A percentile compares a stretch with the other conserved stretches of the same genome.
These are phyloP conservation scores for Pseudonaja textilis DNA, from an alignment of 2,113 vertebrate genomes.

Conservation along the genomic window DNA sequence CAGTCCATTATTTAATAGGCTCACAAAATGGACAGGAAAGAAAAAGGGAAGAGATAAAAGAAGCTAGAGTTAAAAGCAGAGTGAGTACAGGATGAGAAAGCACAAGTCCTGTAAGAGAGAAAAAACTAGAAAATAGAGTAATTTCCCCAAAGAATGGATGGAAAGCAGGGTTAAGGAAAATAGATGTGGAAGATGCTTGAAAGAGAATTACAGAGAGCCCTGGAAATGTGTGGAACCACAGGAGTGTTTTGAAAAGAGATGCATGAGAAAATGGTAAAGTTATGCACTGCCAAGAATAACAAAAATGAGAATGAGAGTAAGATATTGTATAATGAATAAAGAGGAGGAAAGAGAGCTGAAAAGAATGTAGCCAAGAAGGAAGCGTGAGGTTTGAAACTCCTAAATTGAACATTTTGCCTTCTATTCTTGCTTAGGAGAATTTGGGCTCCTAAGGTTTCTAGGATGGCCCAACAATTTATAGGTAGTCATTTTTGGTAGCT, in stretches of 20 bases:
- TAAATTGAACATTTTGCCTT: neutral
- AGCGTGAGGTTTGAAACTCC: neutral
- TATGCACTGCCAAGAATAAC: neutral
- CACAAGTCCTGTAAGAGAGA: neutral
- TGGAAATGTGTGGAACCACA: neutral
- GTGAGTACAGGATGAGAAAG: neutral
- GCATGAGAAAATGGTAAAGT: too few relatives aligned
- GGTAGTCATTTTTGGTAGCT: neutral
- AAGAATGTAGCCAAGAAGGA: neutral
- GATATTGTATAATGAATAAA: neutral
- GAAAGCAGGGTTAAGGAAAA: neutral
- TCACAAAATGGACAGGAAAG: neutral
- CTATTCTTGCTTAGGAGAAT: fast-evolving
- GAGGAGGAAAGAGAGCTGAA: neutral
- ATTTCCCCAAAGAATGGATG: neutral
- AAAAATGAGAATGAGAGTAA: neutral
- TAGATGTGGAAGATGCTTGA: neutral
- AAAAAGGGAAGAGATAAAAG: neutral
- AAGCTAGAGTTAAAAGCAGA: neutral
- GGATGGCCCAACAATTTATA: constrained; percentile 74
- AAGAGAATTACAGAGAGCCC: neutral
- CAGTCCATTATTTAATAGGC: neutral
- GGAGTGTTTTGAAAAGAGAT: too few relatives aligned
- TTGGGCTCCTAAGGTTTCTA: neutral
- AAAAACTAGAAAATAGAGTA: neutral